Base-by-base conservation (phyloP, 2,797 vertebrate genomes). In the Megaceryle alcyon region DNA sequence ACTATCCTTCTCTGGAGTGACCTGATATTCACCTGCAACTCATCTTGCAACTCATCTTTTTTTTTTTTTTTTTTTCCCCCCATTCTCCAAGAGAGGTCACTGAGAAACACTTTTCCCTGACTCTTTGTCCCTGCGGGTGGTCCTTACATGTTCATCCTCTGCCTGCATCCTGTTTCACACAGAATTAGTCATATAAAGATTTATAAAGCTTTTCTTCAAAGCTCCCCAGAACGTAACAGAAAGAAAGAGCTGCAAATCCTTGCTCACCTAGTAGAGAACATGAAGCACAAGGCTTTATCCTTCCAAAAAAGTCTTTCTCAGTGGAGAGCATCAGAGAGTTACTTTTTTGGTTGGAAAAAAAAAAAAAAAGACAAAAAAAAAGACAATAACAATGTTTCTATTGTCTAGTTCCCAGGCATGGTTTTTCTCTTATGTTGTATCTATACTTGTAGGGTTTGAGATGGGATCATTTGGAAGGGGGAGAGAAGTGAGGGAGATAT, bases 161-260 rank as follows among this genome's bases (percentile, higher is more conserved):
- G 44, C 46, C 49, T 3, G 1, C 0, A 0, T 54, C 43, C 35
- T 61, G 8, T 44, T 51, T 75, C 53, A 28, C 11, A 7, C 29
- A 63, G 64, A 37, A 53, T 59, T 68, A 37, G 57, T 61, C 0
- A 15, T 51, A 70, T 63, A 37, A 85, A 86, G 25, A 63, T 88
- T 68, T 16, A 12, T 14, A 54, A 66, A 31, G 21, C 35, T 88
- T 69, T 73, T 20, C 12, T 87, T 94, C 43, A 82, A 77, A 89
- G 56, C 31, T 77, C 23, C 20, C 20, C 16, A 39, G 35, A 61
- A 70, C 15, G 44, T 29, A 49, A 29, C 9, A 33, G 33, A 35
- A 82, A 63, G 12, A 81, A 61, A 54, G 60, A 77, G n/a, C 39
- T 61, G 10, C 46, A 57, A 56, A 53, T 31, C 33, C 35, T 48